Evolutionary conservation across 2,888 invertebrate genomes (phyloP), one percentile per base, ranked within the genome.

Genomic region (Dryobotodes eremita): DNA sequence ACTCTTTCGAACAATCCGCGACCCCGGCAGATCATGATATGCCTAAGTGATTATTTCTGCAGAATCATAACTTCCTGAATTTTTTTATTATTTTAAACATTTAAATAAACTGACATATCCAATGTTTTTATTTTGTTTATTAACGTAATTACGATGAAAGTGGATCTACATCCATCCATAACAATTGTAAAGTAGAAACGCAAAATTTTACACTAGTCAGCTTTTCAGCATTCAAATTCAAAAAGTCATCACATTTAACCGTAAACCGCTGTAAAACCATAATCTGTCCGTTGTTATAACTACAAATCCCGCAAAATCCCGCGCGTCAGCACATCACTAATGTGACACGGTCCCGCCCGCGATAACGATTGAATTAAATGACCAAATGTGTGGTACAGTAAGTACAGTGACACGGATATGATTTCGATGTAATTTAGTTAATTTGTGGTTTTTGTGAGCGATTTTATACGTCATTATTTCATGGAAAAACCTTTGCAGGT

Each of bases 261-360:
- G 15, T 64, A 55, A 86, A 72, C 69, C 71, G 59, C 26, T 76
- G 66, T 64, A 73, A 86, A 86, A 68, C 75, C 79, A 50, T 75
- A 73, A 86, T 75, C 66, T 61, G 64, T 36, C 53, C 61, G 48
- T 79, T 57, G 53, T 79, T 74, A 79, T 68, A 75, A 71, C 66
- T 76, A 87, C 87, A 85, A 87, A 85, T 85, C 87, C 84, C 64
- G 55, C 23, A 53, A 79, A 84, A 85, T 79, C 75, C 79, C 69
- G 65, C 70, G 65, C 71, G 80, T 79, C 87, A 69, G 73, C 85
- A 71, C 62, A 78, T 84, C 71, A 86, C 84, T 86, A 86, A 65
- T 65, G 71, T 72, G 53, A 70, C 69, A 55, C 55, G n/a, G 42
- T 53, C 42, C 61, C 65, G 70, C 42, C 61, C 65, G 70, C 36